phyloP scores from a whole-genome alignment of 2,888 invertebrate genomes.

The Cistogaster globosa region DNA sequence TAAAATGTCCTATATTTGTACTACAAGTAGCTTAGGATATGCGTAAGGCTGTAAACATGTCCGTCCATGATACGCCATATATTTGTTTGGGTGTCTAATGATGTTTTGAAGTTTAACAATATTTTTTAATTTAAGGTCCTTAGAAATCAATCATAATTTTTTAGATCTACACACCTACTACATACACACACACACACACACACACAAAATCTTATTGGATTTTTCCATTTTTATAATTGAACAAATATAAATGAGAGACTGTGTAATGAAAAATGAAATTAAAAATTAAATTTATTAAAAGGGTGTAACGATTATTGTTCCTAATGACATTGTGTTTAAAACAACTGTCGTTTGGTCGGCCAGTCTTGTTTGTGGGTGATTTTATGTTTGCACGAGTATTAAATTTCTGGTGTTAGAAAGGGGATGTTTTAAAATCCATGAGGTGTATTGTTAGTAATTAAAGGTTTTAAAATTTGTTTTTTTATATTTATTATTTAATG shows the following conservation, averaged over 20 bases:
- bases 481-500: not conserved
- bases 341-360: constrained; percentile 33
- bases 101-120: constrained; percentile 44
- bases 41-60: not conserved
- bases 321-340: constrained; percentile 34
- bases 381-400: not conserved
- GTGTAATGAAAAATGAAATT: constrained; percentile 14
- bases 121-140: constrained; percentile 9
- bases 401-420: constrained; percentile 35
- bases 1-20: not conserved
- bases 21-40: constrained; percentile 6
- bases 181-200: not conserved
- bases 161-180: not conserved
- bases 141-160: constrained; percentile 55
- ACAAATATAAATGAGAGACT: constrained; percentile 32
- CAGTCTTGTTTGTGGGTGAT: constrained; percentile 9
- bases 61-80: not conserved
- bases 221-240: constrained; percentile 43
- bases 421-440: constrained; percentile 31
- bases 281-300: constrained; percentile 32
- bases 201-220: not conserved
- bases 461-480: constrained; percentile 10
- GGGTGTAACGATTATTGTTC: constrained; percentile 36
- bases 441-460: constrained; percentile 1
- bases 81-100: not conserved